Evolutionary conservation across 2,797 vertebrate species (phyloP).

Genomic region (Clangula hyemalis): DNA sequence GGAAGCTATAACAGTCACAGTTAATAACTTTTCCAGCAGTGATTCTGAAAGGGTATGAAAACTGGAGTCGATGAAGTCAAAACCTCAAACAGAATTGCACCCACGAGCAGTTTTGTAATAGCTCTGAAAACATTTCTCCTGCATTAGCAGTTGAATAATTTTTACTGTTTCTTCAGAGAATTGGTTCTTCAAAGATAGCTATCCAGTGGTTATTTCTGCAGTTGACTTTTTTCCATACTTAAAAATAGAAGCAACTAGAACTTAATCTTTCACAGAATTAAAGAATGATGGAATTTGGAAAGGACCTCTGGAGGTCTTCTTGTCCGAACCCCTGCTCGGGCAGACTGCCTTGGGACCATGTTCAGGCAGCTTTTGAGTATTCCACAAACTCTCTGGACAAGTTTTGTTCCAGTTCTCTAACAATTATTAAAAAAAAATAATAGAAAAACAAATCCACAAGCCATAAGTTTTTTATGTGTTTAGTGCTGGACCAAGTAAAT

Average conservation of each 20-base stretch:
- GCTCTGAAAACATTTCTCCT: neutral
- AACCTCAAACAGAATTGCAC: neutral
- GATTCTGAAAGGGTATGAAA: neutral
- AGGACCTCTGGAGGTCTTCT: neutral
- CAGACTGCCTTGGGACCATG: neutral
- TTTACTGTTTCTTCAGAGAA: neutral
- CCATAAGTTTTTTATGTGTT: neutral
- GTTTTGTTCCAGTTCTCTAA: neutral
- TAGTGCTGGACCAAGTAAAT: neutral
- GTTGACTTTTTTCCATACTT: neutral
- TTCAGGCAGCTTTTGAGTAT: neutral
- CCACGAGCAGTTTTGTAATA: neutral
- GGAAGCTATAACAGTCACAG: neutral
- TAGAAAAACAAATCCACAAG: neutral
- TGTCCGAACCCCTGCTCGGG: neutral
- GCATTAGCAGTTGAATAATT: neutral
- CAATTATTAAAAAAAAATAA: neutral
- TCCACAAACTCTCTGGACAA: neutral
- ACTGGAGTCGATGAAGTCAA: neutral
- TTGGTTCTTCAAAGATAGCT: neutral
- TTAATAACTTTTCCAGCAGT: neutral
- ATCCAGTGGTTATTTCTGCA: neutral
- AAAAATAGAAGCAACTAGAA: neutral
- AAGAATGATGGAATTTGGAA: neutral
- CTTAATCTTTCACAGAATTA: neutral